Evolutionary conservation across 2,113 vertebrate genomes (phyloP).

Genomic region (Ovis canadensis): DNA sequence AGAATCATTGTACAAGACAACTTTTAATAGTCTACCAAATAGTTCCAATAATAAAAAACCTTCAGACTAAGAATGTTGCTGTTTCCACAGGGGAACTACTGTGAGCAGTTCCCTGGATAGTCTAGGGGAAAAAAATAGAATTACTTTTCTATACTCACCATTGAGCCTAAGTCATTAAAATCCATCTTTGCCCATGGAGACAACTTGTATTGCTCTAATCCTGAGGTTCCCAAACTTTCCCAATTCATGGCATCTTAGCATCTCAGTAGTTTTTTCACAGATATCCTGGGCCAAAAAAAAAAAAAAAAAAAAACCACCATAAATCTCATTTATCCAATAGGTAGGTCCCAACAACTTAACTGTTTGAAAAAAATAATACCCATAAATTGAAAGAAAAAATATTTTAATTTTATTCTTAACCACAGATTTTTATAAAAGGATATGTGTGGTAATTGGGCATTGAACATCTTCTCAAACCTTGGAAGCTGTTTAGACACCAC

Average conservation of each 20-base stretch:
- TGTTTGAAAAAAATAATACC: not conserved
- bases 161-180: not conserved
- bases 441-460: not conserved
- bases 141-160: not conserved
- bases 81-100: not conserved
- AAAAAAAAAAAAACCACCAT: not conserved
- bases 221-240: not conserved
- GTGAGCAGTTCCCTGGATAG: not conserved
- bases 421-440: not conserved
- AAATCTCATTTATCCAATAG: not conserved
- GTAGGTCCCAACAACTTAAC: not conserved
- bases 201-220: not conserved
- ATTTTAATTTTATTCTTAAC: not conserved
- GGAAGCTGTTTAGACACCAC: not conserved
- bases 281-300: not conserved
- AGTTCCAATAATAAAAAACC: not conserved
- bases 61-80: not conserved
- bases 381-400: not conserved
- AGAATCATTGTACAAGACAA: not conserved
- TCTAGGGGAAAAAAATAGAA: not conserved
- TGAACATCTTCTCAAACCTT: not conserved
- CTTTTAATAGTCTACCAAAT: not conserved
- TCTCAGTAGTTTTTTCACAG: not conserved
- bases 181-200: not conserved
- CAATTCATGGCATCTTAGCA: not conserved